These are phyloP conservation scores for Myodes glareolus DNA, from an alignment of 2,113 vertebrate genomes.

Conservation along the genomic window DNA sequence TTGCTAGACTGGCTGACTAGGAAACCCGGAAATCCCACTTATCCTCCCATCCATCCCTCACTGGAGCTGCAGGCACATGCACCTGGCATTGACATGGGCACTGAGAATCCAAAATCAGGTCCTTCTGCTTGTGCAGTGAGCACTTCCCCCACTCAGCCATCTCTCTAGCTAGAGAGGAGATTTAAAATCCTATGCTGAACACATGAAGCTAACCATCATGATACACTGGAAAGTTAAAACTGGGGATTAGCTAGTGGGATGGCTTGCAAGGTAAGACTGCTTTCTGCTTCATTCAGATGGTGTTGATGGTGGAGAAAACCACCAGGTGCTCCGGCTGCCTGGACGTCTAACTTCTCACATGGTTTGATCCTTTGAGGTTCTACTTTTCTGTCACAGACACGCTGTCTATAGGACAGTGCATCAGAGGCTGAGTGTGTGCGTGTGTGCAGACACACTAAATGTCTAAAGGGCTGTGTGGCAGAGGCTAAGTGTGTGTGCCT, in stretches of 20 bases:
- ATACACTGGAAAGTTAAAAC: constrained; percentile 7
- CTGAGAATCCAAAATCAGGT: neutral
- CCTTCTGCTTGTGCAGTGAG: neutral
- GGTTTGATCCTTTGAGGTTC: neutral
- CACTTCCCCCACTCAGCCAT: neutral
- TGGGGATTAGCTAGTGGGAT: neutral
- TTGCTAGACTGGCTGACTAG: neutral
- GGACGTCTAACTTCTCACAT: neutral
- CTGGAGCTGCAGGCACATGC: neutral
- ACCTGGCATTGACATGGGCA: too few relatives aligned
- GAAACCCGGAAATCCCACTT: neutral
- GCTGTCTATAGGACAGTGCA: neutral
- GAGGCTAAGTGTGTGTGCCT: too few relatives aligned
- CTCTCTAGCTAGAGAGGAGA: neutral
- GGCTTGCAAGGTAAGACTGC: neutral
- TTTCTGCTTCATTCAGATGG: neutral
- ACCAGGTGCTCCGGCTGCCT: neutral
- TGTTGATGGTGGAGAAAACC: neutral
- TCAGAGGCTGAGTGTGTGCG: too few relatives aligned
- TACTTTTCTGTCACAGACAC: neutral
- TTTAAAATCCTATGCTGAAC: neutral
- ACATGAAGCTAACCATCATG: neutral
- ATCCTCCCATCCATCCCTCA: too few relatives aligned
- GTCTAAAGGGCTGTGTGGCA: too few relatives aligned
- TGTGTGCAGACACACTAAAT: too few relatives aligned